phyloP scores from a whole-genome alignment of 2,797 vertebrate species.

The Brotula barbata region DNA sequence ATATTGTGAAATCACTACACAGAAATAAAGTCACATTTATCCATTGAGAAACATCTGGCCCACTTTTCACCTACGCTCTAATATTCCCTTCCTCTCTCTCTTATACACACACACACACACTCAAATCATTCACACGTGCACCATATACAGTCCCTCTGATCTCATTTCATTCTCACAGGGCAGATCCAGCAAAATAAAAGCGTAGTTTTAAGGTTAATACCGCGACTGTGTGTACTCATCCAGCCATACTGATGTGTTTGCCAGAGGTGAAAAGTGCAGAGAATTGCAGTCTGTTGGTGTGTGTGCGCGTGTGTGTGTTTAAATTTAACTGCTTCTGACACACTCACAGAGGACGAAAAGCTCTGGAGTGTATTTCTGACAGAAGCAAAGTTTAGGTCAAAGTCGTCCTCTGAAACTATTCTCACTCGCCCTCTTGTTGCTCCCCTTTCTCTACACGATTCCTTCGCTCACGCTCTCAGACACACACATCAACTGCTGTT shows the following conservation, averaged over 20 bases:
- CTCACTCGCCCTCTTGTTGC: conserved; percentile 7
- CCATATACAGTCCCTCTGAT: conserved; percentile 22
- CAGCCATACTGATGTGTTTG: conserved; percentile 14
- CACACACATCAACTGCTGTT: not conserved
- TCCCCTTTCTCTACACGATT: not conserved
- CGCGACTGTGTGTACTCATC: conserved; percentile 19
- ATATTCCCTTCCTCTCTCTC: too few species aligned
- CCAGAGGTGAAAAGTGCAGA: conserved; percentile 19
- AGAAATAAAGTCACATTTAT: not conserved
- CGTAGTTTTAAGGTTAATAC: conserved; percentile 31
- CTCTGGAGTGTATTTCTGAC: conserved; percentile 26
- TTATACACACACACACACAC: not conserved
- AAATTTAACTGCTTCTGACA: conserved; percentile 30
- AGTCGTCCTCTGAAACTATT: conserved; percentile 13
- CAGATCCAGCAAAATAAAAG: conserved; percentile 25
- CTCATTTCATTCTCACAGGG: not conserved
- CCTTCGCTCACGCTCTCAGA: not conserved
- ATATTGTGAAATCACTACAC: conserved; percentile 14
- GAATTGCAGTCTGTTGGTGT: not conserved
- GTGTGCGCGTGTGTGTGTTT: conserved; percentile 13
- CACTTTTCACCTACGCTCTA: not conserved
- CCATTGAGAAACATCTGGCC: too few species aligned
- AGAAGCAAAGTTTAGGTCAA: conserved; percentile 18
- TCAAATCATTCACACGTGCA: too few species aligned
- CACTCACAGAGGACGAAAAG: conserved; percentile 40